Conservation (phyloP, 2,113 vertebrate genomes). For the Megaceryle torquata region DNA sequence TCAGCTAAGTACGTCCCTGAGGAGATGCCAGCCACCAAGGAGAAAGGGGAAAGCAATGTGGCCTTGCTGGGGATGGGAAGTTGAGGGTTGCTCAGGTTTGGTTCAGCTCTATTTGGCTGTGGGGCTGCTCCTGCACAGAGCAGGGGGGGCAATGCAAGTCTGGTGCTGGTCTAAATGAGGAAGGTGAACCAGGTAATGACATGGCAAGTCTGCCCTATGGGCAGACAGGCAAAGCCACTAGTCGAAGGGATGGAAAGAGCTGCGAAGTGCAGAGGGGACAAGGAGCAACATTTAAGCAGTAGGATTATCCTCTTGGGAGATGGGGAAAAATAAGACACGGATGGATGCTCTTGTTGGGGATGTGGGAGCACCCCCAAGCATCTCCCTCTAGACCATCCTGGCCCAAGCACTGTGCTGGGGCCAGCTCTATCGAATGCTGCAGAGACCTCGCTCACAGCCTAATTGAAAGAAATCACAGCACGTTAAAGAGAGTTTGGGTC, state of each 20-base stretch:
- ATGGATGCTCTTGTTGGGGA: background rate
- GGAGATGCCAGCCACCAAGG: background rate
- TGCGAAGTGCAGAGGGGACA: background rate
- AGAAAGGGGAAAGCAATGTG: background rate
- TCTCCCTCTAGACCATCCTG: background rate
- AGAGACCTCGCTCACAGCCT: background rate
- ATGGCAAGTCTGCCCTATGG: background rate
- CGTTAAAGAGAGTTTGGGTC: conserved; percentile 5
- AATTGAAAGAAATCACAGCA: conserved; percentile 57
- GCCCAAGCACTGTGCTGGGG: background rate
- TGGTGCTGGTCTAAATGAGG: background rate
- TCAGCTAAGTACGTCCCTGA: background rate
- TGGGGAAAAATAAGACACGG: background rate
- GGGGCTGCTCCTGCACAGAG: background rate
- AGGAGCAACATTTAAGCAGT: background rate
- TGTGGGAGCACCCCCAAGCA: background rate
- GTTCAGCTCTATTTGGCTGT: background rate
- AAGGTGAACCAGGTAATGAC: background rate
- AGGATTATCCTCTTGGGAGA: background rate
- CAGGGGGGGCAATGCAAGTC: background rate
- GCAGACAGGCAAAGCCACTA: background rate
- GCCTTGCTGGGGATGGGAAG: background rate
- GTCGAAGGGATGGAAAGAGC: background rate
- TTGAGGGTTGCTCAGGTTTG: background rate
- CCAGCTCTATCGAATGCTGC: background rate